phyloP scores from a whole-genome alignment of 2,888 invertebrate species.

The Petrophora chlorosata region DNA sequence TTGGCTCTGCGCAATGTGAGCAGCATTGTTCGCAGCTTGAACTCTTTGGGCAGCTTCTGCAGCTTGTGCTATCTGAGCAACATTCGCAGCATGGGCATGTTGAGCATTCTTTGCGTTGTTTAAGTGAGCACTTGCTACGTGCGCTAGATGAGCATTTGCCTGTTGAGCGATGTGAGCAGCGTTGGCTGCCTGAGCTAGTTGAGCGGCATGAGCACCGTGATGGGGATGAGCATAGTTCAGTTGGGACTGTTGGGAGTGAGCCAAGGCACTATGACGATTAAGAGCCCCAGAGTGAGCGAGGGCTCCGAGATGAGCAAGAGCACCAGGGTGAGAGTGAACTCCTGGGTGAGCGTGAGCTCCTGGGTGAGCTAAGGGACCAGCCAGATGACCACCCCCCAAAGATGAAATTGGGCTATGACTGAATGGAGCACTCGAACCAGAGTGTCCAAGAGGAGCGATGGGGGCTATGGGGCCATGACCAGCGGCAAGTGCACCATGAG shows the following conservation, averaged over 20 bases:
- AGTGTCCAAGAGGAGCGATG: slow-evolving; percentile 24
- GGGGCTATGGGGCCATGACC: slow-evolving; percentile 25
- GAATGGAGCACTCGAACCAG: slow-evolving; percentile 25
- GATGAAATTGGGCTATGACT: slow-evolving; percentile 18
- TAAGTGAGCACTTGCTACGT: slow-evolving; percentile 28
- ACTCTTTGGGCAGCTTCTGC: slow-evolving; percentile 16
- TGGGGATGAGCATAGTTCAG: slow-evolving; percentile 29
- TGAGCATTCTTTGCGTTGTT: slow-evolving; percentile 23
- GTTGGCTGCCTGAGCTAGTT: slow-evolving; percentile 28
- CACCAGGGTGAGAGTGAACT: slow-evolving; percentile 15
- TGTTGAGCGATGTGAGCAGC: slow-evolving; percentile 31
- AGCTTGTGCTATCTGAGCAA: slow-evolving; percentile 26
- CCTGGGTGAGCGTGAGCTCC: slow-evolving; percentile 10
- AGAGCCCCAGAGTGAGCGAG: slow-evolving; percentile 15
- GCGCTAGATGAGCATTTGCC: slow-evolving; percentile 32
- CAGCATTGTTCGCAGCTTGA: slow-evolving; percentile 19
- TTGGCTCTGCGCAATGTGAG: slow-evolving; percentile 24
- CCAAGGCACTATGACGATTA: too few relatives aligned
- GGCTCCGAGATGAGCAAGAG: slow-evolving; percentile 17
- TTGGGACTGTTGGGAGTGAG: too few relatives aligned
- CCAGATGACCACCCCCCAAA: not conserved
- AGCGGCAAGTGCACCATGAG: slow-evolving; percentile 34
- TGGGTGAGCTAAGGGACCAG: slow-evolving; percentile 1
- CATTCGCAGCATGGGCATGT: slow-evolving; percentile 25
- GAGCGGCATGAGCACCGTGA: slow-evolving; percentile 30